These are phyloP conservation scores for Apodemus agrarius DNA, from an alignment of 2,797 vertebrate species.

Conservation along the genomic window DNA sequence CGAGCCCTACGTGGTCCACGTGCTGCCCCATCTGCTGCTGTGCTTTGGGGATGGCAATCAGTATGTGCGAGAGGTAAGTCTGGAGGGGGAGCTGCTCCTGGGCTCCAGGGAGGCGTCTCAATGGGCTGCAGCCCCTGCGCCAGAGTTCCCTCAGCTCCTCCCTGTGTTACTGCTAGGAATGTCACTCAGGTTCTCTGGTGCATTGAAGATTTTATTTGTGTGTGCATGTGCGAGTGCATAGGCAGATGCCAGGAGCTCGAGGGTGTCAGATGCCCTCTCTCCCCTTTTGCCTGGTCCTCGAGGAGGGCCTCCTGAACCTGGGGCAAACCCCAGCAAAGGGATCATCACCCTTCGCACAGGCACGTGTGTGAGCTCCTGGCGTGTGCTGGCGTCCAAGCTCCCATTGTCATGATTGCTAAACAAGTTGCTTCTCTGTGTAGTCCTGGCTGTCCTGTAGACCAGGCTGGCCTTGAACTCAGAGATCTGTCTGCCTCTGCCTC, in stretches of 20 bases:
- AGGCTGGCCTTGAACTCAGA: background rate
- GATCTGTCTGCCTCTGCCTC: background rate
- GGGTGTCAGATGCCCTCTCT: too few species aligned
- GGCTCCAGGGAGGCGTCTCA: background rate
- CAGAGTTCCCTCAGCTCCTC: background rate
- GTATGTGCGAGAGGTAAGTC: constrained; percentile 96
- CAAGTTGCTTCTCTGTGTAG: background rate
- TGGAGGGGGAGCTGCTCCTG: background rate
- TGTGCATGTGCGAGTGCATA: background rate
- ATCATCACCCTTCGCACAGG: background rate
- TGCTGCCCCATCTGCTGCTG: constrained; percentile 96
- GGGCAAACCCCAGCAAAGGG: background rate
- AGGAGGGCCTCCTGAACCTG: background rate
- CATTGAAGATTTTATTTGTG: background rate
- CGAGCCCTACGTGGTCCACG: constrained; percentile 98
- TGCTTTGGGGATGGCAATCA: constrained; percentile 99
- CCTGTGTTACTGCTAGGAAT: background rate
- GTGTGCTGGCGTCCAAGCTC: background rate
- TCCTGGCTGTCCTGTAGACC: background rate
- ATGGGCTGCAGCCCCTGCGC: fast-evolving
- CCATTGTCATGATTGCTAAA: background rate
- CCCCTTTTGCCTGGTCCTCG: background rate
- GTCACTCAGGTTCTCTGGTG: background rate
- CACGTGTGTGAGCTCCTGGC: background rate
- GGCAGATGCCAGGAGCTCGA: background rate